phyloP scores from a whole-genome alignment of 30 jellyfish, hydroid and myxozoan genomes.

The Aurelia sp. region DNA sequence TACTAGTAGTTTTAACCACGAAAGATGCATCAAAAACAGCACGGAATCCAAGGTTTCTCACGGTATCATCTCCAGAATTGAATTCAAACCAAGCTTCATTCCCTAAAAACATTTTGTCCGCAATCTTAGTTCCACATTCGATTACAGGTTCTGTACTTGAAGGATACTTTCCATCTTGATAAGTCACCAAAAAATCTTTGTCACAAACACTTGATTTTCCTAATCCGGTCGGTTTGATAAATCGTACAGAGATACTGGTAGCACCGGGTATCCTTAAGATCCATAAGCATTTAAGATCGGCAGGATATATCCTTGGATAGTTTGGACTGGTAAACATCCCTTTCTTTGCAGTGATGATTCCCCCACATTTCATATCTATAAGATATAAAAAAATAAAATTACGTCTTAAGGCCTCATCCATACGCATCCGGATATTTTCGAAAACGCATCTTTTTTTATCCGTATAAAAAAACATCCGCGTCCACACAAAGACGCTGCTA shows the following conservation, averaged over 20 bases:
- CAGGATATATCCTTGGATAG: slow-evolving; percentile 76
- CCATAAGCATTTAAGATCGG: slow-evolving; percentile 77
- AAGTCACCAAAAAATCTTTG: slow-evolving; percentile 62
- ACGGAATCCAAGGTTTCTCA: slow-evolving; percentile 36
- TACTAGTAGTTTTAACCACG: background rate
- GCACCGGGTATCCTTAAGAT: slow-evolving; percentile 63
- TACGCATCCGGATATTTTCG: too few species aligned
- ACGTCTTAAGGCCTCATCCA: too few species aligned
- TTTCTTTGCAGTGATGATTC: slow-evolving; percentile 59
- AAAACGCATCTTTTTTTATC: too few species aligned
- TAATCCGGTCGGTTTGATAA: slow-evolving; percentile 24
- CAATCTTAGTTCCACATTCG: slow-evolving; percentile 69
- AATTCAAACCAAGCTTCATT: slow-evolving; percentile 74
- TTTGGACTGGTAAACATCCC: slow-evolving; percentile 88
- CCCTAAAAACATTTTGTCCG: slow-evolving; percentile 25
- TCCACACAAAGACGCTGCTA: too few species aligned
- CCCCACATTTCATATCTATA: slow-evolving; percentile 90
- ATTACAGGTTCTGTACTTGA: slow-evolving; percentile 53
- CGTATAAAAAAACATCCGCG: too few species aligned
- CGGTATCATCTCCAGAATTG: slow-evolving; percentile 20
- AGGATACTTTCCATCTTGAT: slow-evolving; percentile 54
- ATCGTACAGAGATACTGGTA: slow-evolving; percentile 50
- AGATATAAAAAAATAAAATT: too few species aligned
- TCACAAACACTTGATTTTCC: slow-evolving; percentile 24
- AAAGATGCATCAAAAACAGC: slow-evolving; percentile 65